phyloP scores from a whole-genome alignment of 2,113 vertebrate genomes.

The Pseudolaguvia tuberculata region DNA sequence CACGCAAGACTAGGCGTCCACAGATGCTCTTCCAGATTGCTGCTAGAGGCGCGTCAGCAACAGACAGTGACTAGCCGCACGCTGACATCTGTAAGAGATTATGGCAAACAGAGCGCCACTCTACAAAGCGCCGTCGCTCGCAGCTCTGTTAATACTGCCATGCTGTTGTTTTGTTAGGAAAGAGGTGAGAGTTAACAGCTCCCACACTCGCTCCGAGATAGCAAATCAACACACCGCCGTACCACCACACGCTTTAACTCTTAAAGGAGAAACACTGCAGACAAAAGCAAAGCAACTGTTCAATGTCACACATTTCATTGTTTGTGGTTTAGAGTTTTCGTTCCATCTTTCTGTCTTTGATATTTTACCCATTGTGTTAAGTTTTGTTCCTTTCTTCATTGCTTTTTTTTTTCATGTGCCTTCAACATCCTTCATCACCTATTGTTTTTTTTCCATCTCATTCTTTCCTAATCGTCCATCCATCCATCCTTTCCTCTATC shows the following conservation, averaged over 20 bases:
- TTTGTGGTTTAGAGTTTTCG: no score
- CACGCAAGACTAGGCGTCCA: conserved; percentile 51
- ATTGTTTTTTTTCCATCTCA: no score
- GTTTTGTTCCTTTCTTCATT: background rate
- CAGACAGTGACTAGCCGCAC: conserved; percentile 46
- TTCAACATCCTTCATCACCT: no score
- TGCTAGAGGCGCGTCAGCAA: conserved; percentile 49
- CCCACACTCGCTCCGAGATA: conserved; percentile 33
- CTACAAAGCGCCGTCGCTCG: conserved; percentile 42
- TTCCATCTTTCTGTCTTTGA: no score
- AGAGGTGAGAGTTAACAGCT: conserved; percentile 42
- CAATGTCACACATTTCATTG: background rate
- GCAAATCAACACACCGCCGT: conserved; percentile 36
- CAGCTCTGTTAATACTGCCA: conserved; percentile 51
- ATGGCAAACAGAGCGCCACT: conserved; percentile 46
- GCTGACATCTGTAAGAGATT: conserved; percentile 54
- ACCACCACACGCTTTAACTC: conserved; percentile 9
- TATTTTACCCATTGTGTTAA: no score
- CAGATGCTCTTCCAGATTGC: conserved; percentile 56
- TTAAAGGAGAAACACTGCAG: background rate
- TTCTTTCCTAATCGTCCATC: no score
- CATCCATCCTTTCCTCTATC: no score
- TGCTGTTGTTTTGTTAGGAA: conserved; percentile 50
- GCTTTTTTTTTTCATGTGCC: background rate
- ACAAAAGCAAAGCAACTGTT: background rate